A percentile compares a stretch with the other conserved stretches of the same genome.
Conservation (phyloP, 2,888 invertebrate genomes). For the Exephanes ischioxanthus region DNA sequence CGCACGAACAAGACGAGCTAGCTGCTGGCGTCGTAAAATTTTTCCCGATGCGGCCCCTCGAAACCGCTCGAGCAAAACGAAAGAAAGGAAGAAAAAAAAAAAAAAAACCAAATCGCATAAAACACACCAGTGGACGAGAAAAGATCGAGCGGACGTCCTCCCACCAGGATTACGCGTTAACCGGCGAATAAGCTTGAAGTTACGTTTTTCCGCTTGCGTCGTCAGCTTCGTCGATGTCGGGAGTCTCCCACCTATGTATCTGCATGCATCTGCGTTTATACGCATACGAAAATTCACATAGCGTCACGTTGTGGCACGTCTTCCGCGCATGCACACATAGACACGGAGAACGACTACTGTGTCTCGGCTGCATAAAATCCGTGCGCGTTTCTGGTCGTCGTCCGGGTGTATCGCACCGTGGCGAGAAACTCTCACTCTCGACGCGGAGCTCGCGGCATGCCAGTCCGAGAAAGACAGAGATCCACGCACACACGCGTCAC, state of each 20-base stretch:
- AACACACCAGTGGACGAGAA: slow-evolving; percentile 4
- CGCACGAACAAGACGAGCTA: slow-evolving; percentile 15
- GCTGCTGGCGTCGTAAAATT: slow-evolving; percentile 48
- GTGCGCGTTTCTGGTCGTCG: slow-evolving; percentile 28
- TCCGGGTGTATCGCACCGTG: slow-evolving; percentile 36
- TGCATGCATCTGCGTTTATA: neutral
- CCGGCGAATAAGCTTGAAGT: slow-evolving; percentile 18
- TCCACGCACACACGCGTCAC: slow-evolving; percentile 15
- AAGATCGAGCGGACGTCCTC: slow-evolving; percentile 15
- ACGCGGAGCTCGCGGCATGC: slow-evolving; percentile 45
- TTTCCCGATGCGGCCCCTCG: slow-evolving; percentile 49
- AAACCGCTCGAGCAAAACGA: slow-evolving; percentile 19
- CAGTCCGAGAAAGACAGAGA: slow-evolving; percentile 36
- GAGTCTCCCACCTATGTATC: neutral
- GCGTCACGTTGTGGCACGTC: neutral
- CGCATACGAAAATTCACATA: slow-evolving; percentile 35
- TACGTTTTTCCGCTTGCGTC: slow-evolving; percentile 37
- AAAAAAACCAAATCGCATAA: slow-evolving; percentile 9
- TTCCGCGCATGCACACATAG: slow-evolving; percentile 1
- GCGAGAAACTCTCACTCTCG: slow-evolving; percentile 68
- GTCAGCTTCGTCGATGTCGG: neutral
- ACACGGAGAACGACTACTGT: neutral
- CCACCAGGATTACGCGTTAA: slow-evolving; percentile 12
- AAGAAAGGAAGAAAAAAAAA: neutral
- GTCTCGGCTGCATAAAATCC: slow-evolving; percentile 7